Base-by-base conservation (phyloP, 92 coral and sea anemone genomes). In the Phenganax stokvisi region DNA sequence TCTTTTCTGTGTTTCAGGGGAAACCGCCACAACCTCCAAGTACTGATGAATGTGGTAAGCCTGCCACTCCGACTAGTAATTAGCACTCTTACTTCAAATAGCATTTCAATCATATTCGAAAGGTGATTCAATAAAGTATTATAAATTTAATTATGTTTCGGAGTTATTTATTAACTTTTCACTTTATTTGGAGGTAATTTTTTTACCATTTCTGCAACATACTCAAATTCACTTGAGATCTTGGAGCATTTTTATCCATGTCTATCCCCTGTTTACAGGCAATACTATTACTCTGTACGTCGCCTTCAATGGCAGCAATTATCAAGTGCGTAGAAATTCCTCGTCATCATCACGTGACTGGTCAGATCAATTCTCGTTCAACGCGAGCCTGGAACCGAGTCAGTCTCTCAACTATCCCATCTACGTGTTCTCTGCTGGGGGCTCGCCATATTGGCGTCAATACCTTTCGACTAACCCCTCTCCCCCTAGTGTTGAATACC, bases 381-480 rank as follows among this genome's bases (percentile, higher is more conserved):
- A 84, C 82, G 99, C 92, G 66, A 77, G 86, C 11, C 55, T 89
- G 52, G 87, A 90, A 60, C 90, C 99, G 15, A 60, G 89, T 7
- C 88, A 88, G 51, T 86, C 85, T 77, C 92, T 96, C 86, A 84
- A 87, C 57, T 84, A 68, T 54, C 97, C 99, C 7, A 62, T 96
- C 59, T 92, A 96, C 64, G 97, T 96, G 54, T 91, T 90, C 85
- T 85, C 97, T 3, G 91, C 99, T 10, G 97, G 97, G 56, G 99
- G 97, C 3, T 96, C 99, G 8, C 99, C 99, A 7, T 89, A 96
- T 81, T 96, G 99, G 99, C 91, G 99, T 28, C 99, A 96, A 83
- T 96, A 86, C 71, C 87, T 96, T 80, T 87, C 97, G 8, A 79
- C 83, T 10, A 88, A 53, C 62, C 65, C 90, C 51, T 65, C 84